Percentiles rank a stretch among this genome's conserved stretches.
These are phyloP conservation scores for Diglossa cyanea DNA, from an alignment of 2,797 vertebrate genomes.

Conservation along the genomic window DNA sequence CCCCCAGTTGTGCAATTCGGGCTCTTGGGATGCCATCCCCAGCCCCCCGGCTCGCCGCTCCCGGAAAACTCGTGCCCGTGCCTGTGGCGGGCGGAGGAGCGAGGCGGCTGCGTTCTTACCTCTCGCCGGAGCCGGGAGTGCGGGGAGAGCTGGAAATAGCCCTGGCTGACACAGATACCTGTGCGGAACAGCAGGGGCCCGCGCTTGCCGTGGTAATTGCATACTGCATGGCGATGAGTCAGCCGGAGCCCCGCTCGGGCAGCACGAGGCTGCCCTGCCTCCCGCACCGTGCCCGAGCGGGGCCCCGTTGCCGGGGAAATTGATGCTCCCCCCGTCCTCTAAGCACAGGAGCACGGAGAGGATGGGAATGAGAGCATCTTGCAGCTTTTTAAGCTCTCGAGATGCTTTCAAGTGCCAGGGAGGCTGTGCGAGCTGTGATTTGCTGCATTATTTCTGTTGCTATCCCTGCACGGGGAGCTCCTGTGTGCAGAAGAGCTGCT, in stretches of 20 bases:
- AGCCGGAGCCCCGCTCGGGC: constrained; percentile 40
- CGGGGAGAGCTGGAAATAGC: constrained; percentile 45
- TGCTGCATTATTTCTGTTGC: constrained; percentile 62
- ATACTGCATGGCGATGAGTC: constrained; percentile 61
- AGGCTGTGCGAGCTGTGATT: constrained; percentile 32
- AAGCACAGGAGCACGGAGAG: neutral
- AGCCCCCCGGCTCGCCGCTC: neutral
- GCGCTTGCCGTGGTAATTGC: constrained; percentile 51
- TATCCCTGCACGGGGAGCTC: neutral
- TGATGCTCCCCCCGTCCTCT: neutral
- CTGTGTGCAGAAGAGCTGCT: neutral
- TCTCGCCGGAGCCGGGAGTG: neutral
- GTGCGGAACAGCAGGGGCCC: constrained; percentile 57
- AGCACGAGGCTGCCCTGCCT: constrained; percentile 31
- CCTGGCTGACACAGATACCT: constrained; percentile 63
- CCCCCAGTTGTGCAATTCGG: neutral
- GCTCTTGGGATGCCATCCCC: neutral
- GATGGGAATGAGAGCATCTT: constrained; percentile 12
- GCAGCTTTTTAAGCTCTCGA: constrained; percentile 50
- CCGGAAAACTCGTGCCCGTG: neutral
- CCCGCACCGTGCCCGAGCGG: neutral
- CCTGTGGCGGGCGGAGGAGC: neutral
- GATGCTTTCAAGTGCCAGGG: constrained; percentile 35
- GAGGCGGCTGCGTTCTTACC: neutral
- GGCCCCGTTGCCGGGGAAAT: neutral